Conservation (phyloP, 2,888 invertebrate genomes). For the Sinopyrophorus schimmeli region DNA sequence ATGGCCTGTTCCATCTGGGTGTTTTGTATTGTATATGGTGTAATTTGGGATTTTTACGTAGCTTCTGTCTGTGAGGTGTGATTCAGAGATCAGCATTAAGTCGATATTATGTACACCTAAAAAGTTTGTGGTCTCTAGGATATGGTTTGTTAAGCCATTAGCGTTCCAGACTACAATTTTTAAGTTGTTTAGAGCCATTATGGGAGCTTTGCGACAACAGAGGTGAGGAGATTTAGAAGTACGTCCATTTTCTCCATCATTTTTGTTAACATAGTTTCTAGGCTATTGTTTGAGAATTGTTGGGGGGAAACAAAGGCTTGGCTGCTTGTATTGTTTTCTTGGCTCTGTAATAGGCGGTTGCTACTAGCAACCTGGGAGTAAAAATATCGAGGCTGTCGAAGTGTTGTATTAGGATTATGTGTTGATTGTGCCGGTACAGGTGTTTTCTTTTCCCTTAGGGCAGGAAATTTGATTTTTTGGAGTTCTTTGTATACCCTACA, state of each 20-base stretch:
- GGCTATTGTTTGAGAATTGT: conserved; percentile 4
- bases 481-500: conserved; percentile 11
- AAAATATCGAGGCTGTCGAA: neutral
- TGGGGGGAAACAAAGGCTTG: neutral
- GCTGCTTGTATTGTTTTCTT: neutral
- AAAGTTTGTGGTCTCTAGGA: conserved; percentile 23
- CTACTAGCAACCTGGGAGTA: neutral
- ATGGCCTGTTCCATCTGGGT: conserved; percentile 25
- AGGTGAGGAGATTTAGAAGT: conserved; percentile 11
- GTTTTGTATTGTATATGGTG: conserved; percentile 20
- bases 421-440: neutral
- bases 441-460: conserved; percentile 1
- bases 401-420: neutral
- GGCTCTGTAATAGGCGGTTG: neutral
- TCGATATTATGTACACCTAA: conserved; percentile 26
- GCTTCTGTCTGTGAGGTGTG: conserved; percentile 22
- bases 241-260: conserved; percentile 12
- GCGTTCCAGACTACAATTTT: conserved; percentile 35
- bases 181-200: conserved; percentile 21
- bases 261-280: conserved; percentile 9
- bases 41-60: conserved; percentile 24
- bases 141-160: conserved; percentile 29
- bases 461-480: conserved; percentile 6
- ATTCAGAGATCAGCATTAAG: conserved; percentile 32
- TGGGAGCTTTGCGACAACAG: conserved; percentile 25